Evolutionary conservation across 2,888 invertebrate genomes (phyloP).

Genomic region (Epinotia bilunana): DNA sequence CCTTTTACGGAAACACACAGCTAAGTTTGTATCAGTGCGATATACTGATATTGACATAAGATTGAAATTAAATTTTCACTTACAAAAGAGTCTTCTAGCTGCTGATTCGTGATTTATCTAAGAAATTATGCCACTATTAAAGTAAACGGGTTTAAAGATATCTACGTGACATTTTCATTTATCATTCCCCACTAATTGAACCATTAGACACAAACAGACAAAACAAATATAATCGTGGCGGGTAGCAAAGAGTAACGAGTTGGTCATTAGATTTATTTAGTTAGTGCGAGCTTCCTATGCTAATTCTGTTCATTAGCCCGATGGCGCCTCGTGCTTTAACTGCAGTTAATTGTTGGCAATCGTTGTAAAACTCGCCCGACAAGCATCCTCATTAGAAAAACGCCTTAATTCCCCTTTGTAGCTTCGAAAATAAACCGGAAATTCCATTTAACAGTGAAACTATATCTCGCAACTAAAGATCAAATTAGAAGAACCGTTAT

Average conservation of each 20-base stretch:
- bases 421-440: slow-evolving; percentile 24
- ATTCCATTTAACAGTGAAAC: slow-evolving; percentile 16
- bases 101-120: background rate
- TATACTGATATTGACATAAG: background rate
- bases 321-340: slow-evolving; percentile 35
- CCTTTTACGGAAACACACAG: too few relatives aligned
- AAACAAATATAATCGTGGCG: slow-evolving; percentile 28
- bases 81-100: background rate
- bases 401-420: slow-evolving; percentile 33
- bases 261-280: slow-evolving; percentile 42
- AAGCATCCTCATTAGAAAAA: slow-evolving; percentile 43
- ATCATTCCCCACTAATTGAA: slow-evolving; percentile 17
- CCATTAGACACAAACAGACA: slow-evolving; percentile 21
- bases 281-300: slow-evolving; percentile 34
- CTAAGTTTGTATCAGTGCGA: background rate
- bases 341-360: slow-evolving; percentile 44
- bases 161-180: background rate
- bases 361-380: slow-evolving; percentile 35
- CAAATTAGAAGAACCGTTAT: slow-evolving; percentile 32
- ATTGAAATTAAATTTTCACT: background rate
- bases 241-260: slow-evolving; percentile 24
- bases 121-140: background rate
- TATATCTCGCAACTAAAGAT: slow-evolving; percentile 21
- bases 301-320: slow-evolving; percentile 43
- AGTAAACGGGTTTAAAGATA: background rate